Evolutionary conservation across 1,140 invertebrate genomes (phyloP), one percentile per base, ranked within the genome.

Genomic region (Drosophila nigromelanica): DNA sequence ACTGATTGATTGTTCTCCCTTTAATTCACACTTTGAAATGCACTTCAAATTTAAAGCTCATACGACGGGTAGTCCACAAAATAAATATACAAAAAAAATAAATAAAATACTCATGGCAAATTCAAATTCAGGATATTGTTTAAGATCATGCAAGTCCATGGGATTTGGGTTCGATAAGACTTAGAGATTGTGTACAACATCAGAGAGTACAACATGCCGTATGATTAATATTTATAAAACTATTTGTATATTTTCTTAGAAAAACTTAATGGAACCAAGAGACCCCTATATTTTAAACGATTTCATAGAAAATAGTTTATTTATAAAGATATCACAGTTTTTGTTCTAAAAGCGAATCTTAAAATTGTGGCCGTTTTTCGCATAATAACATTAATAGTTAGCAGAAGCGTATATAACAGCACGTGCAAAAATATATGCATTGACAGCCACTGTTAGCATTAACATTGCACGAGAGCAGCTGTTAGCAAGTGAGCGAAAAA

Each of bases 141-240:
- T n/a, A 0, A 1, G 37, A 39, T 5, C 1, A n/a, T 39, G 39
- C 4, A 35, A 35, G 4, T 27, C 12, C 10, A 1, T 40, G 54
- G 15, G 18, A 14, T 24, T 35, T 24, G 12, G 0, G 45, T 7
- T 30, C 33, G 42, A 18, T 30, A n/a, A 12, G 21, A 15, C 5
- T 27, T 5, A 39, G n/a, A 12, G 6, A 4, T 5, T 15, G 5
- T n/a, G 11, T 42, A 50, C 4, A 12, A 39, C n/a, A 14, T n/a
- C 5, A 6, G 4, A n/a, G 3, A 12, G 10, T 6, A 15, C 60
- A 62, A 62, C 42, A 15, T 2, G 42, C 2, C 33, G 62, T 66
- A 47, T 66, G 52, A 56, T 45, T 45, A n/a, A 66, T 47, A 47
- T 47, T 55, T 45, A 4, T 48, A 24, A 27, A 35, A 60, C n/a